Percentiles rank a stretch among this genome's conserved stretches.
These are phyloP conservation scores for Lateolabrax maculatus DNA, from an alignment of 2,797 vertebrate genomes.

Conservation along the genomic window DNA sequence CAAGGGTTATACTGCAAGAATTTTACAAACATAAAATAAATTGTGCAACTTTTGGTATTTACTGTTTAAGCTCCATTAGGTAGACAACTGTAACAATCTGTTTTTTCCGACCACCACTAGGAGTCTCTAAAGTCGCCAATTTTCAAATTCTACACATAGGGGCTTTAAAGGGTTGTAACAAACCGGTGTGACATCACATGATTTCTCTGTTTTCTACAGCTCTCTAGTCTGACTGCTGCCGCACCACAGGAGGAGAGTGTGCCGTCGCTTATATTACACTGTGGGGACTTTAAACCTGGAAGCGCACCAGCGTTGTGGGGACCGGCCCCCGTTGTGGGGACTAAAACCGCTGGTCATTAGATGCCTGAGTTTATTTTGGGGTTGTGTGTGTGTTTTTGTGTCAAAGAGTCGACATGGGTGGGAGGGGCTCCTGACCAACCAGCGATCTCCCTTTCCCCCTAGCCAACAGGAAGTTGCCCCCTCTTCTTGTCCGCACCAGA, in stretches of 20 bases:
- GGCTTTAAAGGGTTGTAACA: not conserved
- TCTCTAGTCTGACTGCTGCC: slow-evolving; percentile 20
- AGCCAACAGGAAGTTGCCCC: slow-evolving; percentile 82
- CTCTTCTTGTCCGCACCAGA: slow-evolving; percentile 73
- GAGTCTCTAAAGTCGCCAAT: not conserved
- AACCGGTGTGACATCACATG: no score
- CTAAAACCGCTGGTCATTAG: slow-evolving; percentile 1
- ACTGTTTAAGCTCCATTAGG: not conserved
- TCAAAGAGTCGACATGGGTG: slow-evolving; percentile 46
- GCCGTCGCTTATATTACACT: not conserved
- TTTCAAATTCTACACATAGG: not conserved
- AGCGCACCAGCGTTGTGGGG: not conserved
- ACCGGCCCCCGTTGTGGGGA: not conserved
- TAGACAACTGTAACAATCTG: no score
- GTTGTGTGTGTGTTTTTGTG: slow-evolving; percentile 33
- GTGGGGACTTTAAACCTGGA: not conserved
- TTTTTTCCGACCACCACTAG: no score
- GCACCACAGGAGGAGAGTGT: slow-evolving; percentile 28
- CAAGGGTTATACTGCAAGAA: not conserved
- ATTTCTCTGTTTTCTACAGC: not conserved
- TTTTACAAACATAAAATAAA: not conserved
- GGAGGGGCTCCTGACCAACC: slow-evolving; percentile 61
- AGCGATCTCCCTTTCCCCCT: slow-evolving; percentile 35
- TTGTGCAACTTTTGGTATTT: not conserved
- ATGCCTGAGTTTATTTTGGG: slow-evolving; percentile 15